phyloP scores from a whole-genome alignment of 2,888 invertebrate genomes.

The Synergus gifuensis region DNA sequence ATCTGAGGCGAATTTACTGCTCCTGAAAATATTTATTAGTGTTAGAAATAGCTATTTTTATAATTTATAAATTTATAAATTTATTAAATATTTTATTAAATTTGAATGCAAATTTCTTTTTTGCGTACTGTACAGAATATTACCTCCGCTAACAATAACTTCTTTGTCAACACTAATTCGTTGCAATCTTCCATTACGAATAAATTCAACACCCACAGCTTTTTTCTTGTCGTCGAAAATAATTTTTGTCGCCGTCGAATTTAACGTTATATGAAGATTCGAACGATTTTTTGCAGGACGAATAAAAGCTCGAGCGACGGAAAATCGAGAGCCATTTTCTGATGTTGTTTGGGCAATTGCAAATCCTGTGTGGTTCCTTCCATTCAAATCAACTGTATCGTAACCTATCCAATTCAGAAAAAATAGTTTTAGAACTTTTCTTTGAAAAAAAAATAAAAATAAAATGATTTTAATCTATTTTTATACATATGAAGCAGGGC shows the following conservation, averaged over 20 bases:
- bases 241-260: conserved; percentile 88
- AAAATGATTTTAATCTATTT: no score
- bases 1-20: conserved; percentile 84
- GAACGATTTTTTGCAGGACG: conserved; percentile 86
- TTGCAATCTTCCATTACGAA: conserved; percentile 79
- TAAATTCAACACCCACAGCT: conserved; percentile 87
- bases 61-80: not conserved
- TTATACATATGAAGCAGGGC: no score
- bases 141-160: conserved; percentile 82
- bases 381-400: conserved; percentile 87
- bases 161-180: conserved; percentile 85
- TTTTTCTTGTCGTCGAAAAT: conserved; percentile 85
- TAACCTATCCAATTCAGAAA: conserved; percentile 80
- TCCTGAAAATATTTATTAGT: conserved; percentile 70
- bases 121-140: not conserved
- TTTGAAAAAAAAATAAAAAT: no score
- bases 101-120: no score
- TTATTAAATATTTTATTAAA: no score
- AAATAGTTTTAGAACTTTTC: not conserved
- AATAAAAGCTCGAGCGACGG: conserved; percentile 89
- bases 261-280: conserved; percentile 90
- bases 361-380: conserved; percentile 86
- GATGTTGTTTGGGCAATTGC: conserved; percentile 93
- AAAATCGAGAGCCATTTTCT: conserved; percentile 90
- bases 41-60: not conserved